phyloP scores from a whole-genome alignment of 2,113 vertebrate species.

The Formicarius rufipectus region DNA sequence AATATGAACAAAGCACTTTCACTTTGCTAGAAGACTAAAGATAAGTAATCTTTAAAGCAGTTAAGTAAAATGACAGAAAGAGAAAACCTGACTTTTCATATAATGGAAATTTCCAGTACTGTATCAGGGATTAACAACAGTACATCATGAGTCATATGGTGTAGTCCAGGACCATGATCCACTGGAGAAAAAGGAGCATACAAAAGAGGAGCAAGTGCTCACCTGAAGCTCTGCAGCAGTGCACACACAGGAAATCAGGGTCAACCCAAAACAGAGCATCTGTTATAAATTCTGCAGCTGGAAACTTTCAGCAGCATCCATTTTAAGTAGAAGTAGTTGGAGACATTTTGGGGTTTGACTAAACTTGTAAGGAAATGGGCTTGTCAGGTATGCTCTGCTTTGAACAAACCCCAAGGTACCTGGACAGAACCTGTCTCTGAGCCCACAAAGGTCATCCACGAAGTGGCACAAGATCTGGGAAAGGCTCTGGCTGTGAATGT shows the following conservation, averaged over 20 bases:
- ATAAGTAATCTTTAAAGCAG: background rate
- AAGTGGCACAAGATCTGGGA: background rate
- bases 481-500: background rate
- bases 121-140: background rate
- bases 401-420: background rate
- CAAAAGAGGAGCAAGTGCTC: background rate
- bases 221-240: background rate
- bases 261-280: background rate
- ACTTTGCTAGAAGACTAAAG: background rate
- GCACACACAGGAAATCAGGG: background rate
- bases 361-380: background rate
- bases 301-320: background rate
- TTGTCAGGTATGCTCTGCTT: background rate
- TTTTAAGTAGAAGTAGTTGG: background rate
- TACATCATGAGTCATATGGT: background rate
- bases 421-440: background rate
- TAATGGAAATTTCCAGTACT: background rate
- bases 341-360: background rate
- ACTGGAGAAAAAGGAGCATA: background rate
- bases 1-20: background rate
- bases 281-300: background rate
- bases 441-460: background rate
- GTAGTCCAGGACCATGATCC: background rate
- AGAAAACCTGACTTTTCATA: background rate
- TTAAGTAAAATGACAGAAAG: background rate